Percentiles rank a stretch among this genome's conserved stretches.
These are phyloP conservation scores for Hypena proboscidalis DNA, from an alignment of 2,888 invertebrate genomes.

Conservation along the genomic window DNA sequence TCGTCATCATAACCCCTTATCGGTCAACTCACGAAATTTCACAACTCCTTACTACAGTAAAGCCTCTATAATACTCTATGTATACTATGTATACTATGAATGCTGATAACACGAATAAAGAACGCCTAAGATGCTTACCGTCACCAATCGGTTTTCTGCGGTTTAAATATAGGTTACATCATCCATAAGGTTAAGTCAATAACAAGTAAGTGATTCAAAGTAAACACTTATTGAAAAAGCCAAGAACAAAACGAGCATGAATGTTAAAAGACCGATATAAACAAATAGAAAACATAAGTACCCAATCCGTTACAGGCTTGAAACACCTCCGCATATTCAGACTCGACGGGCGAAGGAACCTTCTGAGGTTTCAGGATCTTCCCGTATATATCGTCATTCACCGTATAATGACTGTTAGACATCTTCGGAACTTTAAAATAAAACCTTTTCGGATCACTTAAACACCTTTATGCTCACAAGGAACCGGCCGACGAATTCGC, in stretches of 20 bases:
- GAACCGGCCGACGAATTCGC: constrained; percentile 64
- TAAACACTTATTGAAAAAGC: constrained; percentile 14
- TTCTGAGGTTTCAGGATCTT: constrained; percentile 70
- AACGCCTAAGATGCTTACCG: constrained; percentile 2
- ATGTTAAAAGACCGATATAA: background rate
- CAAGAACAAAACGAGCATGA: constrained; percentile 3
- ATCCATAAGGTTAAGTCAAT: constrained; percentile 13
- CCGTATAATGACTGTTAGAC: constrained; percentile 71
- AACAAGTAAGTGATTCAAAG: constrained; percentile 21
- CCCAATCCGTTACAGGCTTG: constrained; percentile 77
- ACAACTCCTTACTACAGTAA: constrained; percentile 30
- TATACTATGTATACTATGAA: too few relatives aligned
- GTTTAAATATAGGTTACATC: constrained; percentile 19
- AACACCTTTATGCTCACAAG: constrained; percentile 46
- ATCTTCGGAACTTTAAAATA: constrained; percentile 51
- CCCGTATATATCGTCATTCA: constrained; percentile 79
- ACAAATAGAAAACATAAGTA: constrained; percentile 39
- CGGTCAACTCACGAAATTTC: constrained; percentile 37
- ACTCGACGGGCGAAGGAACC: constrained; percentile 55
- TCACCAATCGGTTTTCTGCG: constrained; percentile 13
- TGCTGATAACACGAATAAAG: constrained; percentile 28
- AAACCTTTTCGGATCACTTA: constrained; percentile 43
- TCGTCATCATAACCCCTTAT: constrained; percentile 46
- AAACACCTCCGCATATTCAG: constrained; percentile 72
- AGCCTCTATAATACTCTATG: constrained; percentile 25